phyloP scores from a whole-genome alignment of 2,113 vertebrate genomes.

The Polypterus senegalus region DNA sequence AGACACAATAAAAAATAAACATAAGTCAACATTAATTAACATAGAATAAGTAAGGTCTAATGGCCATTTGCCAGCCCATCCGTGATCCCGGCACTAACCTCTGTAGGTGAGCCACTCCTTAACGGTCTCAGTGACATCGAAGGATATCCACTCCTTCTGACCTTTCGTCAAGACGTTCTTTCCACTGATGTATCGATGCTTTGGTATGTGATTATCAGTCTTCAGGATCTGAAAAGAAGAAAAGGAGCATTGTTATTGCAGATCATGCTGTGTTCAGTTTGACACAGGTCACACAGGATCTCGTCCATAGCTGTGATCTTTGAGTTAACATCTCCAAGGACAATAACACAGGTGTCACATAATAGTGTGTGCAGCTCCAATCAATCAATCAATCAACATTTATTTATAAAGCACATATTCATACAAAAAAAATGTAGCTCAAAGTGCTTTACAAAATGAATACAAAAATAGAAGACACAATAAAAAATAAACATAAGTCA shows the following conservation, averaged over 20 bases:
- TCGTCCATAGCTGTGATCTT: slow-evolving; percentile 56
- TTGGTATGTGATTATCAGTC: slow-evolving; percentile 82
- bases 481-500: too few species aligned
- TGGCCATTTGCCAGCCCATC: too few species aligned
- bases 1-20: too few species aligned
- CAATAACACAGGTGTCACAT: too few species aligned
- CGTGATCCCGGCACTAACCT: slow-evolving; percentile 53
- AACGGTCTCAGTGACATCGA: slow-evolving; percentile 91
- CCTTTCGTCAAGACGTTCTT: slow-evolving; percentile 86
- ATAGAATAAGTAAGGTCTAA: too few species aligned
- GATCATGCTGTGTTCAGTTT: slow-evolving; percentile 42
- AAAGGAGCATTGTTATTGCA: slow-evolving; percentile 34
- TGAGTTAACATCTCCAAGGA: slow-evolving; percentile 43
- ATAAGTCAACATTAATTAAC: too few species aligned
- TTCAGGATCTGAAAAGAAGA: slow-evolving; percentile 65
- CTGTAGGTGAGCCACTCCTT: slow-evolving; percentile 85
- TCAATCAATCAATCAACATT: too few species aligned
- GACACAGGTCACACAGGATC: slow-evolving; percentile 51
- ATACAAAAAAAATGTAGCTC: too few species aligned
- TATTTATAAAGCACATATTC: too few species aligned
- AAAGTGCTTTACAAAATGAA: too few species aligned
- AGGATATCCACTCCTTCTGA: slow-evolving; percentile 82
- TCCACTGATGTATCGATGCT: slow-evolving; percentile 87
- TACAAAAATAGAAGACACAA: too few species aligned
- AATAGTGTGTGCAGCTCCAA: too few species aligned